Conservation (phyloP, 2,888 invertebrate species). For the Tetranychus truncatus region DNA sequence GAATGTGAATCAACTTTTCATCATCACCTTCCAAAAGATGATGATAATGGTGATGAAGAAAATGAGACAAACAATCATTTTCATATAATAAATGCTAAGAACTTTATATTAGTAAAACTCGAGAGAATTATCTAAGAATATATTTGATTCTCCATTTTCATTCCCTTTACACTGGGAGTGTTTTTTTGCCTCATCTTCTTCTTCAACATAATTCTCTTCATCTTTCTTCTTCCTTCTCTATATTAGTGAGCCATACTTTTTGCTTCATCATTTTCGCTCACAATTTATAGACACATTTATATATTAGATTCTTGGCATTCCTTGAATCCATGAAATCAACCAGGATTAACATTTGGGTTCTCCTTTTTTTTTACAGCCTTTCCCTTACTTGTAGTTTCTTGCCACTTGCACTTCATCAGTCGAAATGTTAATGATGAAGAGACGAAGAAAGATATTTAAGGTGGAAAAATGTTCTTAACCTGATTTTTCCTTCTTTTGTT, state of each 20-base stretch:
- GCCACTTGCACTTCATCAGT: background rate
- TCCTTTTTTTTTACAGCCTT: background rate
- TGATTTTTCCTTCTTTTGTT: too few relatives aligned
- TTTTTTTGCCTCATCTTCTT: too few relatives aligned
- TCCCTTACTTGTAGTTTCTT: background rate
- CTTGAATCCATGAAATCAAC: background rate
- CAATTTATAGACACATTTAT: background rate
- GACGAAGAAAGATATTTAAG: background rate
- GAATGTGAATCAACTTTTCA: too few relatives aligned
- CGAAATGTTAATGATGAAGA: background rate
- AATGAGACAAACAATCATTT: too few relatives aligned
- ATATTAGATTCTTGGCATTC: background rate
- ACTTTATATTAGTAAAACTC: too few relatives aligned
- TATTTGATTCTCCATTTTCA: too few relatives aligned
- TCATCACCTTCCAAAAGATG: too few relatives aligned
- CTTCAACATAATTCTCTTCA: background rate
- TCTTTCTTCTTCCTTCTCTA: background rate
- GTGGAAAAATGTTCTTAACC: too few relatives aligned
- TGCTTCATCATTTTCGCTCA: background rate
- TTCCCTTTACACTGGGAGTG: too few relatives aligned
- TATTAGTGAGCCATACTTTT: background rate
- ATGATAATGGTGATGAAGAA: too few relatives aligned
- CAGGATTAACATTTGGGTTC: background rate
- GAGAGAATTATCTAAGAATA: too few relatives aligned
- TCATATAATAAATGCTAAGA: too few relatives aligned